Percentiles rank a stretch among this genome's conserved stretches.
These are phyloP conservation scores for Hassar affinis DNA, from an alignment of 2,113 vertebrate species.

Conservation along the genomic window DNA sequence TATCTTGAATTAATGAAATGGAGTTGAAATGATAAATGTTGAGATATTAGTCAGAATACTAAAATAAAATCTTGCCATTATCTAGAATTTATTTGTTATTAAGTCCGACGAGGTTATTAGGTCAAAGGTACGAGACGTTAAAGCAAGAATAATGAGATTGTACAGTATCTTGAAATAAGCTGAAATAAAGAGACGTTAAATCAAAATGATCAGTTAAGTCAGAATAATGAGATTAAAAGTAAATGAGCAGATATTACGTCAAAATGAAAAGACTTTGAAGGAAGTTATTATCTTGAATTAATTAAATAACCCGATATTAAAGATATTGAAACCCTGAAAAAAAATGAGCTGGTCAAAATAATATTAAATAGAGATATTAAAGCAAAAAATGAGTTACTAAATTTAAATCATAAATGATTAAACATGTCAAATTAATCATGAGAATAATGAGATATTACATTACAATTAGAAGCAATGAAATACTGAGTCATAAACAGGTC, in stretches of 20 bases:
- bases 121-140: background rate
- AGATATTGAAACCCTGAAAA: background rate
- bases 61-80: background rate
- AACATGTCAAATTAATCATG: background rate
- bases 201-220: background rate
- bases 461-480: background rate
- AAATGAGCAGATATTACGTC: background rate
- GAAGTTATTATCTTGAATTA: too few relatives aligned
- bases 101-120: too few relatives aligned
- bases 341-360: background rate
- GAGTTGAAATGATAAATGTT: background rate
- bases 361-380: background rate
- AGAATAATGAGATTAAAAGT: background rate
- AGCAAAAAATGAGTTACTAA: background rate
- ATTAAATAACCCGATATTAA: background rate
- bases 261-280: background rate
- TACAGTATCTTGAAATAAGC: background rate
- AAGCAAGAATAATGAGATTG: background rate
- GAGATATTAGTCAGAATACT: background rate
- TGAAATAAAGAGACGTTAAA: background rate
- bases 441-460: background rate
- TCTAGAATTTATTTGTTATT: too few relatives aligned
- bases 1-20: background rate
- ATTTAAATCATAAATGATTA: background rate
- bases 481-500: background rate